phyloP scores from a whole-genome alignment of 53 echinoderm and acorn worm species.

The Paracentrotus lividus region DNA sequence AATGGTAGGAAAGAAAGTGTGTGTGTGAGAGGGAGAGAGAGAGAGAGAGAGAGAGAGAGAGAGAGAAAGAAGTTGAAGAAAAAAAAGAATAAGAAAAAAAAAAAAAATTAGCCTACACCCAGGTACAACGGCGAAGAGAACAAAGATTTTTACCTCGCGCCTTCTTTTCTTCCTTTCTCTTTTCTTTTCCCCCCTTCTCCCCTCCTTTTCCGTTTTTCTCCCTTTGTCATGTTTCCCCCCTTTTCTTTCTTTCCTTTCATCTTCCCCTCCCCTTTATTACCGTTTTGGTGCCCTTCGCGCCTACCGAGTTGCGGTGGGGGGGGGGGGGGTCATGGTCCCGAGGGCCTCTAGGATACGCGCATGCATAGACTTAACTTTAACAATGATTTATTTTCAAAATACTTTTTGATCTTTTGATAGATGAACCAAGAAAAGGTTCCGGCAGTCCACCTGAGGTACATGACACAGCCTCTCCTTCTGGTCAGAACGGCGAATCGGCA shows the following conservation, averaged over 20 bases:
- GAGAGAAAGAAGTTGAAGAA: neutral
- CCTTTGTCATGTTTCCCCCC: too few species aligned
- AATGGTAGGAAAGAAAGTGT: too few species aligned
- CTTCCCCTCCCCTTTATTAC: too few species aligned
- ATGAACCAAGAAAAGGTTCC: neutral
- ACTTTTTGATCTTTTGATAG: neutral
- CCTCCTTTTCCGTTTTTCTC: neutral
- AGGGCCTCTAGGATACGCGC: too few species aligned
- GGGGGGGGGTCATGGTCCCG: too few species aligned
- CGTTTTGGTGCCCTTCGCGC: too few species aligned
- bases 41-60: neutral
- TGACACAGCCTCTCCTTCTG: neutral
- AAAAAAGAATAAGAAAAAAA: neutral
- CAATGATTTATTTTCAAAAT: neutral
- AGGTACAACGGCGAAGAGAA: too few species aligned
- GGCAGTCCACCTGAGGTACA: neutral
- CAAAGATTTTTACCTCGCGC: neutral
- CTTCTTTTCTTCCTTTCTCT: neutral
- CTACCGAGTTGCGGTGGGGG: too few species aligned
- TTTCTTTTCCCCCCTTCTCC: neutral
- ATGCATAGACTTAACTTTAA: neutral
- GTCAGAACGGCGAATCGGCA: neutral
- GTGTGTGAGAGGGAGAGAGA: too few species aligned
- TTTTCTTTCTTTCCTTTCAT: too few species aligned
- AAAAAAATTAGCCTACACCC: neutral